Base-by-base conservation (phyloP, 2,888 invertebrate species). In the Odontocolon sp. region DNA sequence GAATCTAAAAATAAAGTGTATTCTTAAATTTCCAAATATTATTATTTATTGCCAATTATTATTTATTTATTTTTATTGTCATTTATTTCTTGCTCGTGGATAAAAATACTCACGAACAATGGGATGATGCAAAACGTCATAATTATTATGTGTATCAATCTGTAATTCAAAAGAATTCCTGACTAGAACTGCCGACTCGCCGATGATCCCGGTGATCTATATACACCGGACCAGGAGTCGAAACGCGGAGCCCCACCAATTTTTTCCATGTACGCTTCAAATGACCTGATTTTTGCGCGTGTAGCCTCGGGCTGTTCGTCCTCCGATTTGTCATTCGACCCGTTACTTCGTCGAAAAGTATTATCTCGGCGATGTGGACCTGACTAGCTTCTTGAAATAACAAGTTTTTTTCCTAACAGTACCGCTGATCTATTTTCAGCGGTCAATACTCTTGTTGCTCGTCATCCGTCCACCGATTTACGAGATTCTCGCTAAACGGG, bases 301-400 rank as follows among this genome's bases (percentile, higher is more conserved):
- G 14, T 61, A 8, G 50, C 76, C 70, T 66, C 52, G 31, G 54
- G 72, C 72, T 23, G 21, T 14, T 36, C 33, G 31, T 64, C 33
- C 18, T 38, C 50, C 38, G 23, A 73, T 54, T 50, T 68, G 14
- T 67, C 63, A 36, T 31, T 67, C 57, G 8, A 47, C 14, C 78
- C 75, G 72, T 79, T 73, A 76, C 59, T 54, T 61, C 38, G 26
- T 42, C 31, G 42, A 57, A 71, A 40, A 56, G 42, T 64, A 18
- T 76, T 56, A 76, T 69, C 76, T 69, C 61, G 31, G 50, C 45
- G 47, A 26, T 16, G 50, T 31, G 61, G 36, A 52, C 40, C 23
- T 23, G 31, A 6, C 21, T 31, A 11, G 50, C 1, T 11, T 28
- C 26, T n/a, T 16, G 36, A 64, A 63, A 69, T 36, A 68, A 69